Base-by-base conservation (phyloP, 2,797 vertebrate species). In the Nyctalus aviator region DNA sequence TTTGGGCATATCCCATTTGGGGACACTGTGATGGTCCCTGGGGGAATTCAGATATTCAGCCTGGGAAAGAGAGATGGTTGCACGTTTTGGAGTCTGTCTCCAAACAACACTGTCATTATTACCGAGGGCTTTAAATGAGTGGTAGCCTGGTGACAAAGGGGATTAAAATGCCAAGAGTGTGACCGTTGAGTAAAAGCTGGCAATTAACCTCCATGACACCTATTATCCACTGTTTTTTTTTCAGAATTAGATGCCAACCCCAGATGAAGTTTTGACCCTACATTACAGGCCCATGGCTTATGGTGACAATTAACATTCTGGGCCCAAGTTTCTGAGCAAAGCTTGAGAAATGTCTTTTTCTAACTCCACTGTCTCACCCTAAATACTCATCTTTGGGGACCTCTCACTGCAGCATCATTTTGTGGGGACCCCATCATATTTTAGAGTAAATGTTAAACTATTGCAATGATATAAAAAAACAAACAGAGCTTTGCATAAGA, bases 171-270 rank as follows among this genome's bases (percentile, higher is more conserved):
- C 62, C 55, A 37, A 66, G 32, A 25, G 50, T 41, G 27, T 82
- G 71, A 66, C 57, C 3, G 0, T 35, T 94, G 35, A 93, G 81
- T 72, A 90, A 95, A 94, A 93, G 48, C 76, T 81, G 35, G 59
- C 30, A 68, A 82, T 93, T 89, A 93, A 87, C 79, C 87, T 86
- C 66, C 20, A 30, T 32, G 71, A 71, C 53, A 72, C 69, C 76
- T 57, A 21, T 86, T 86, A 91, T 57, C 81, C 41, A 62, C 82
- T 69, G 72, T 5, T 48, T 87, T 84, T 87, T 84, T 84, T 71
- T 94, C 87, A 93, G 76, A 87, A 82, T 84, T 66, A 76, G 79
- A 64, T 73, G 88, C 68, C 86, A 72, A 35, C 30, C 30, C 15
- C 48, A 87, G 93, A 50, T 72, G 88, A 59, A 66, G 69, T 20